These are phyloP conservation scores for Ophion slaviceki DNA, from an alignment of 2,888 invertebrate genomes.

Conservation along the genomic window DNA sequence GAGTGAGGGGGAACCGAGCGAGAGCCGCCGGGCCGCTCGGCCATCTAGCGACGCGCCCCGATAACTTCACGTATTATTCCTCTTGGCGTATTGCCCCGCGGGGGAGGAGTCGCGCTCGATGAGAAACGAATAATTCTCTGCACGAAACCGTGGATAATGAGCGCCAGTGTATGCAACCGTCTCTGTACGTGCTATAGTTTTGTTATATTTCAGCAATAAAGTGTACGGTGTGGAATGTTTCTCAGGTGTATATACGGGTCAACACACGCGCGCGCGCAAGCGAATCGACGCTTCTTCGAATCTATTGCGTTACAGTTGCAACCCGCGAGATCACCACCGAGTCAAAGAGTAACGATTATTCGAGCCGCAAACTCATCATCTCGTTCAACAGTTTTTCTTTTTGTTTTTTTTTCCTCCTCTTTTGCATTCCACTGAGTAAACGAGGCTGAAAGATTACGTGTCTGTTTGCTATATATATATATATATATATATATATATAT, in stretches of 20 bases:
- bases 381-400: background rate
- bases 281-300: conserved; percentile 61
- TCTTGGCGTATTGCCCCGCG: background rate
- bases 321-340: conserved; percentile 48
- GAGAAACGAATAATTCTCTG: background rate
- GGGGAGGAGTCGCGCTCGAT: background rate
- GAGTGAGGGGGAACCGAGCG: conserved; percentile 68
- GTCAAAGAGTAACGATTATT: conserved; percentile 64
- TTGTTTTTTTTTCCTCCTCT: background rate
- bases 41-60: background rate
- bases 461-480: no score
- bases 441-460: no score
- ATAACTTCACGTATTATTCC: background rate
- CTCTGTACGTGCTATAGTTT: background rate
- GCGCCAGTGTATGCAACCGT: background rate
- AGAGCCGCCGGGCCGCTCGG: background rate
- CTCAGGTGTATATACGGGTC: background rate
- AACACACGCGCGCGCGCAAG: conserved; percentile 27
- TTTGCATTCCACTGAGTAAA: background rate
- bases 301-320: conserved; percentile 56
- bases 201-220: background rate
- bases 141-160: background rate
- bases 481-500: no score
- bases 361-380: conserved; percentile 55
- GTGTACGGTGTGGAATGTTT: background rate